Evolutionary conservation across 2,797 vertebrate genomes (phyloP).

Genomic region (Pyrocephalus nanus): DNA sequence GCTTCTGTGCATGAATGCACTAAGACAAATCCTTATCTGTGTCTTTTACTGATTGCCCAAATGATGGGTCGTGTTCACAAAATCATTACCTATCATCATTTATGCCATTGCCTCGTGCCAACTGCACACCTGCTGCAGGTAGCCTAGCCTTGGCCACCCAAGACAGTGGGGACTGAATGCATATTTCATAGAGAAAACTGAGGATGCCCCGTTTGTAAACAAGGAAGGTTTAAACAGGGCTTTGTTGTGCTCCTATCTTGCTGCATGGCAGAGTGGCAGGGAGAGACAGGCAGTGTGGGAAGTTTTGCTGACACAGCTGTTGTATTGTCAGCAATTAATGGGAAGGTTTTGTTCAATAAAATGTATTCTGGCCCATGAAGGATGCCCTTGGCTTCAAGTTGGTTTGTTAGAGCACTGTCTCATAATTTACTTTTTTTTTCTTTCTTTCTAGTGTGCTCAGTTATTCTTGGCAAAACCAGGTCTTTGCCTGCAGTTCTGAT

Average conservation of each 20-base stretch:
- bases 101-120: fast-evolving
- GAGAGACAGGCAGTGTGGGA: background rate
- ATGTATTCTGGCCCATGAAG: background rate
- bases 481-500: background rate
- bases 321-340: background rate
- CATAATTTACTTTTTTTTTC: background rate
- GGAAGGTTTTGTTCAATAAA: background rate
- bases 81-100: background rate
- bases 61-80: background rate
- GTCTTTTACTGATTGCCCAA: background rate
- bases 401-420: background rate
- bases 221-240: background rate
- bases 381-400: background rate
- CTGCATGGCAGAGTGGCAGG: background rate
- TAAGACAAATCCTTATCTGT: background rate
- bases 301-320: background rate
- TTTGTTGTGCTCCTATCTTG: background rate
- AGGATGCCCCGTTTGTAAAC: background rate
- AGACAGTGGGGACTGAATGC: background rate
- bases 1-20: background rate
- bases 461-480: slow-evolving; percentile 5
- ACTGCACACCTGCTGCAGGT: background rate
- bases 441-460: background rate
- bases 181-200: background rate
- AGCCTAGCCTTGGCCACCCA: background rate